Evolutionary conservation across 2,888 invertebrate genomes (phyloP).

Genomic region (Drosophila quinaria): DNA sequence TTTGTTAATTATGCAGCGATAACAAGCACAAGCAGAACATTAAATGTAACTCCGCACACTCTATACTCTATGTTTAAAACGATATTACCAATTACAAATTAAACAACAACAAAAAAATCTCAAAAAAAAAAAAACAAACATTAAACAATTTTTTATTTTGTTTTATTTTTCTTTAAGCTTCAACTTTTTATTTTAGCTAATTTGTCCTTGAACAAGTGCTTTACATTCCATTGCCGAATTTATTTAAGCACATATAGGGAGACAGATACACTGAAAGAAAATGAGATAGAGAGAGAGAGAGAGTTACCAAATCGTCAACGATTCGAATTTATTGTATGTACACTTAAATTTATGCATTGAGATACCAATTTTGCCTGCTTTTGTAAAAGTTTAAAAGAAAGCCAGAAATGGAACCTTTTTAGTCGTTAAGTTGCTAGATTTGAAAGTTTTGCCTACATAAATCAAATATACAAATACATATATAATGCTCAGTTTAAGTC

Average conservation of each 20-base stretch:
- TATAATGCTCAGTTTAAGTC: slow-evolving; percentile 8
- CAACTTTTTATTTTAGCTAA: slow-evolving; percentile 17
- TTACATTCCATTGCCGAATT: slow-evolving; percentile 24
- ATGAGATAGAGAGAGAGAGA: slow-evolving; percentile 8
- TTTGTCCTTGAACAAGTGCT: slow-evolving; percentile 30
- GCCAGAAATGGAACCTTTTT: slow-evolving; percentile 26
- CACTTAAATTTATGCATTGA: slow-evolving; percentile 48
- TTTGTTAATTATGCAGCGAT: slow-evolving; percentile 58
- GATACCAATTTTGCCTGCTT: slow-evolving; percentile 77
- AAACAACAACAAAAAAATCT: slow-evolving; percentile 58
- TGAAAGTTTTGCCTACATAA: slow-evolving; percentile 68
- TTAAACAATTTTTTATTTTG: slow-evolving; percentile 45
- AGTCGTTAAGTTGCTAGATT: slow-evolving; percentile 74
- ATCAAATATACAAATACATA: slow-evolving; percentile 64
- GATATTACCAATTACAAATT: slow-evolving; percentile 67
- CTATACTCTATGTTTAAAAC: slow-evolving; percentile 75
- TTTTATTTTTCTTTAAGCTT: slow-evolving; percentile 38
- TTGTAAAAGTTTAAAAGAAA: slow-evolving; percentile 51
- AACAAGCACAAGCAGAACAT: slow-evolving; percentile 59
- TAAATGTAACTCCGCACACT: slow-evolving; percentile 74
- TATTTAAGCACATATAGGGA: slow-evolving; percentile 1
- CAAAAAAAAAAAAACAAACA: slow-evolving; percentile 35
- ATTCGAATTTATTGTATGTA: slow-evolving; percentile 76
- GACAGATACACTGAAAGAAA: slow-evolving; percentile 2
- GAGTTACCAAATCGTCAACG: slow-evolving; percentile 65